These are phyloP conservation scores for Lasioglossum lativentre DNA, from an alignment of 2,888 invertebrate species.

Conservation along the genomic window DNA sequence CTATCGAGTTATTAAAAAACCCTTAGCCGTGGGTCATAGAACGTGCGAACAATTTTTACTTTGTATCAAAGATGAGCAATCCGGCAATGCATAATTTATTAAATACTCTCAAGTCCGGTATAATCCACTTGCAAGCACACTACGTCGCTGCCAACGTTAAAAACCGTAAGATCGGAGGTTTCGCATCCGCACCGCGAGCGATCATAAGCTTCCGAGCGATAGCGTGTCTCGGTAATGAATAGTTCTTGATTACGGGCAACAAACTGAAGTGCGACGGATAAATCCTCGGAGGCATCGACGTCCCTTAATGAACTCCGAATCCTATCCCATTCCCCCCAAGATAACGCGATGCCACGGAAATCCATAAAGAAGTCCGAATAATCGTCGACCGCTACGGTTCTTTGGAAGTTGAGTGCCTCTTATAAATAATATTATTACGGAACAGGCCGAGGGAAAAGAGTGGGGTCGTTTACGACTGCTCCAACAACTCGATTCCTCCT, in stretches of 20 bases:
- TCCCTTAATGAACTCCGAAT: conserved; percentile 27
- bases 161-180: not conserved
- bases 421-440: conserved; percentile 33
- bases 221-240: not conserved
- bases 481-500: conserved; percentile 19
- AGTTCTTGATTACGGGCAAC: not conserved
- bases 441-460: not conserved
- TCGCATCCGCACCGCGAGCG: not conserved
- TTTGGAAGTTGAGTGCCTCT: conserved; percentile 12
- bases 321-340: not conserved
- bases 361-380: conserved; percentile 3
- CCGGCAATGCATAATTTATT: not conserved
- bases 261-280: conserved; percentile 3
- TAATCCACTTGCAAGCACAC: not conserved
- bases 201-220: not conserved
- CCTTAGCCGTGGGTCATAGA: no score
- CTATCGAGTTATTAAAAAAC: no score
- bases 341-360: not conserved
- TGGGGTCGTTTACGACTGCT: conserved; percentile 20
- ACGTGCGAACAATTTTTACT: not conserved
- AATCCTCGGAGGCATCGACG: not conserved
- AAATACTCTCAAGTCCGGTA: not conserved
- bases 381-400: conserved; percentile 9
- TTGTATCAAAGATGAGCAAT: not conserved
- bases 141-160: not conserved